Evolutionary conservation across 2,888 invertebrate genomes (phyloP), one percentile per base, ranked within the genome.

Genomic region (Theristus sp.): DNA sequence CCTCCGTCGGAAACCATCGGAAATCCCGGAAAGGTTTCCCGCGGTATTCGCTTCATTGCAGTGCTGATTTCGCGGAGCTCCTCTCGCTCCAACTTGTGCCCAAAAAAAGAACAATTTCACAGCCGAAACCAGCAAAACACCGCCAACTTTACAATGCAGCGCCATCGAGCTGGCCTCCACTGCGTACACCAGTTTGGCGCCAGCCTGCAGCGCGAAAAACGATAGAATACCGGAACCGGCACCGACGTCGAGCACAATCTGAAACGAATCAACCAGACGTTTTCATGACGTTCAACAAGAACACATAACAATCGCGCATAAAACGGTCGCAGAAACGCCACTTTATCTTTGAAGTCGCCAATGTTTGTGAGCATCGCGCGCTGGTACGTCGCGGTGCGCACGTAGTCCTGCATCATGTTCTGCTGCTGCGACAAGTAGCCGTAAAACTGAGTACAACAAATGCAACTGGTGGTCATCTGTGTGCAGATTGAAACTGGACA

Each of bases 111-210:
- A 13, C 38, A 38, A 38, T 13, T 6, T 38, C 6, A 17, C 17
- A 6, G 38, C 17, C 17, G 10, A 13, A 13, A 13, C 17, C 17
- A 6, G 6, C 17, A 38, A 6, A 13, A 10, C n/a, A 24, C n/a
- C n/a, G 58, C 63, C 66, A 70, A 80, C 80, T 75, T 89, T 87
- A 24, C 91, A 91, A 75, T 93, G 90, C 72, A 88, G 86, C 1
- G 94, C 94, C 94, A 98, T 98, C 68, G 89, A 89, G 73, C 90
- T 91, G 0, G 98, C 98, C 78, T 98, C 98, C n/a, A 98, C 91
- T 0, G 96, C 96, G 75, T 96, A 98, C 1, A 98, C 91, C 75
- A 86, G 87, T 65, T 84, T 84, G 47, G 96, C 96, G 28, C 96
- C 96, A 10, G 94, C 93, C 78, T 98, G 96, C 52, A 87, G 85